Conservation (phyloP, 2,113 vertebrate genomes). For the Trachemys scripta region DNA sequence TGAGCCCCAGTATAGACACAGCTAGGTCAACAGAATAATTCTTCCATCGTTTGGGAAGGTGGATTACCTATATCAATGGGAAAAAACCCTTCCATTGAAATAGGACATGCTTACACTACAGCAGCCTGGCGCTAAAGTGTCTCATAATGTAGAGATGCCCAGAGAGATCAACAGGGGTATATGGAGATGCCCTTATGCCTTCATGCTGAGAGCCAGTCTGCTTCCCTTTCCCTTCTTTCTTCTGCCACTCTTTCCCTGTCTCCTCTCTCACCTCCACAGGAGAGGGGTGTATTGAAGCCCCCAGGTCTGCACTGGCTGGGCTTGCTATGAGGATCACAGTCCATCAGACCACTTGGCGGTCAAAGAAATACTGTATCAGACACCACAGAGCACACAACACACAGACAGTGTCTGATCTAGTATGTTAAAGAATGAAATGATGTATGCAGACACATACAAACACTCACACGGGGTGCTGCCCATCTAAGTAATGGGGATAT, state of each 20-base stretch:
- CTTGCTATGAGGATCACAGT: neutral
- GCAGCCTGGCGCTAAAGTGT: neutral
- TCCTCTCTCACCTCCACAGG: neutral
- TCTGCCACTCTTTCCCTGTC: neutral
- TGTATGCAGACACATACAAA: neutral
- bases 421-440: neutral
- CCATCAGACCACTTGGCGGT: neutral
- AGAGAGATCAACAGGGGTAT: neutral
- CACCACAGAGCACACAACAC: neutral
- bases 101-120: neutral
- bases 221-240: neutral
- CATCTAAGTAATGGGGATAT: neutral
- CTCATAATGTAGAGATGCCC: neutral
- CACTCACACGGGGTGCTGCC: neutral
- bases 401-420: neutral
- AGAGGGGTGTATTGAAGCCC: neutral
- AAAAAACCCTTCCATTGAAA: neutral
- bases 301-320: neutral
- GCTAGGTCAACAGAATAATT: neutral
- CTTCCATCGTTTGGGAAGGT: neutral
- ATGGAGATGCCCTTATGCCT: neutral
- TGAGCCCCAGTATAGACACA: neutral
- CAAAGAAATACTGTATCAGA: neutral
- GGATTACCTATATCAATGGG: neutral
- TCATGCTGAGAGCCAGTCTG: neutral